Conservation (phyloP, 2,888 invertebrate genomes). For the Agonopterix heracliana region DNA sequence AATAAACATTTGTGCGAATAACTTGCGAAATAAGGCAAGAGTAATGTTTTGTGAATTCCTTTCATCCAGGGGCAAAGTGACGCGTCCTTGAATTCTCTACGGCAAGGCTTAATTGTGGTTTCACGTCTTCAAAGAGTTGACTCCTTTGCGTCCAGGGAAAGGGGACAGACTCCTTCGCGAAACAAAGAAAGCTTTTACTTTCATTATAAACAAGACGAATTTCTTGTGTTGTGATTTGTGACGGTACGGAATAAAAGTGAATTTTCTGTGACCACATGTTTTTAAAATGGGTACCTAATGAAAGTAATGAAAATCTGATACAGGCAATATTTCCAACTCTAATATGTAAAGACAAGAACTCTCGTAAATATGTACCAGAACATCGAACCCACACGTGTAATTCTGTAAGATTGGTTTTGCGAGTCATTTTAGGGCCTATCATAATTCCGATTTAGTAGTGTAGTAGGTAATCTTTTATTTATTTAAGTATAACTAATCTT, state of each 20-base stretch:
- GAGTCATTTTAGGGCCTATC: too few species aligned
- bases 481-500: too few species aligned
- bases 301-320: too few species aligned
- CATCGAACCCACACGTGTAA: too few species aligned
- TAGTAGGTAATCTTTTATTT: too few species aligned
- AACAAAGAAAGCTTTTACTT: constrained; percentile 60
- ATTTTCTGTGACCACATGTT: too few species aligned
- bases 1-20: constrained; percentile 47
- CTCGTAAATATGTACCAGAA: too few species aligned
- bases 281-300: too few species aligned
- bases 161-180: constrained; percentile 31
- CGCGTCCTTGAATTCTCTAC: constrained; percentile 64
- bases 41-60: constrained; percentile 52
- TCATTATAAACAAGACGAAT: constrained; percentile 33
- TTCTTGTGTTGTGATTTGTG: constrained; percentile 20
- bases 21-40: constrained; percentile 48
- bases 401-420: too few species aligned
- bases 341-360: too few species aligned
- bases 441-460: too few species aligned
- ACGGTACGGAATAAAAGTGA: background rate
- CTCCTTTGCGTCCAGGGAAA: constrained; percentile 47
- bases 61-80: constrained; percentile 55
- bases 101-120: constrained; percentile 71
- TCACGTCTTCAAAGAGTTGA: constrained; percentile 70
- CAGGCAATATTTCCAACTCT: too few species aligned